Conservation (phyloP, 2,113 vertebrate species). For the Monarcha castaneiventris region DNA sequence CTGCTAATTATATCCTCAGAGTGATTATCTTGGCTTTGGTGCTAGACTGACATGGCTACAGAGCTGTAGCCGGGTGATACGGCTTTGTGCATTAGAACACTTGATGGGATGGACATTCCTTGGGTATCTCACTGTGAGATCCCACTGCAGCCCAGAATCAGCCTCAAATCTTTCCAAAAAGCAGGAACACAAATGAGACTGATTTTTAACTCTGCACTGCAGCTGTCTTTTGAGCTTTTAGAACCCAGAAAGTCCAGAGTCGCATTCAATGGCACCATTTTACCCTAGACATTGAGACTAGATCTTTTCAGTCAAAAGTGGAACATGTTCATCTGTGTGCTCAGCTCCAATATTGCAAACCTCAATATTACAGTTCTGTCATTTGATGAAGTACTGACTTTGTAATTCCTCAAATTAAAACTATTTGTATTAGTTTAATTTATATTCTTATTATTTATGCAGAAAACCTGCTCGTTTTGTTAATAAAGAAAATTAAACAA, state of each 20-base stretch:
- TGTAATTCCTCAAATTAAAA: background rate
- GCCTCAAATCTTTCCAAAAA: background rate
- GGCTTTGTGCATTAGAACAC: background rate
- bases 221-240: background rate
- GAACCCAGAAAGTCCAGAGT: background rate
- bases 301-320: background rate
- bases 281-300: background rate
- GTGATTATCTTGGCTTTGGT: background rate
- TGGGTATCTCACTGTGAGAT: background rate
- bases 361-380: background rate
- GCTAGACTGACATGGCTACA: fast-evolving
- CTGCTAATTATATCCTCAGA: background rate
- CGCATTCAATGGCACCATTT: background rate
- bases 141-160: background rate
- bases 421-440: background rate
- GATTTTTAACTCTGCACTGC: background rate
- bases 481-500: background rate
- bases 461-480: background rate
- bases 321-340: background rate
- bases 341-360: background rate
- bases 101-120: too few species aligned
- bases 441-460: background rate
- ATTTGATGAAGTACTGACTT: background rate
- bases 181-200: background rate
- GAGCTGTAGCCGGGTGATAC: fast-evolving